Evolutionary conservation across 2,113 vertebrate species (phyloP).

Genomic region (Acinonyx jubatus): DNA sequence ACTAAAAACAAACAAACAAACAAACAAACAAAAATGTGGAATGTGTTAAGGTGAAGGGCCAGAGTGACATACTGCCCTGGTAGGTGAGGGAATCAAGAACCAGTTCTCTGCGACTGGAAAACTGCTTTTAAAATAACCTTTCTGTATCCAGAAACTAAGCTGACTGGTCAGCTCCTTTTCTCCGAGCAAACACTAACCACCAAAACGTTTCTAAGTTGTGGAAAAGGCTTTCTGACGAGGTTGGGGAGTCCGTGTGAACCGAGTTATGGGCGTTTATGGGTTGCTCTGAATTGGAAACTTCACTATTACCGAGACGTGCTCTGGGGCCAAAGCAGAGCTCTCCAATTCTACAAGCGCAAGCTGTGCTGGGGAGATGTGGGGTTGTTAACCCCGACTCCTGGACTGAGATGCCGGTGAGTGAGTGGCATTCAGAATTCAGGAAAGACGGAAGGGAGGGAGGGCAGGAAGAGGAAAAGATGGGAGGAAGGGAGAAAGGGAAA

Average conservation of each 20-base stretch:
- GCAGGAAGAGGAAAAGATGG: neutral
- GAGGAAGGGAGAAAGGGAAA: neutral
- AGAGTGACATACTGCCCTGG: neutral
- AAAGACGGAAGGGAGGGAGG: neutral
- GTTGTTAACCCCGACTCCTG: neutral
- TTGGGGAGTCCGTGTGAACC: neutral
- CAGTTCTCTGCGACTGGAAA: neutral
- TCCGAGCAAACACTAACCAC: neutral
- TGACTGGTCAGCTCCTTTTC: neutral
- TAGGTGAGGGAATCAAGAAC: neutral
- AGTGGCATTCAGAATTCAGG: neutral
- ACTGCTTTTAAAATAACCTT: neutral
- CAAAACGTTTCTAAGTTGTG: neutral
- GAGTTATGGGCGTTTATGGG: neutral
- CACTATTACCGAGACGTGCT: neutral
- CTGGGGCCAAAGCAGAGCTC: neutral
- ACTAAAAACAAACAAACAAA: neutral
- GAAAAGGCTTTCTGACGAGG: neutral
- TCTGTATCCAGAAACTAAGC: neutral
- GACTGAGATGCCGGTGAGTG: neutral
- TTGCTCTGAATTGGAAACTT: neutral
- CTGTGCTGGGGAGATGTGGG: neutral
- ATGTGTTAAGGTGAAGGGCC: neutral
- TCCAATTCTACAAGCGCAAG: neutral
- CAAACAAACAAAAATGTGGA: neutral